phyloP scores from a whole-genome alignment of 2,797 vertebrate species.

The Mormyrops boulengeri region DNA sequence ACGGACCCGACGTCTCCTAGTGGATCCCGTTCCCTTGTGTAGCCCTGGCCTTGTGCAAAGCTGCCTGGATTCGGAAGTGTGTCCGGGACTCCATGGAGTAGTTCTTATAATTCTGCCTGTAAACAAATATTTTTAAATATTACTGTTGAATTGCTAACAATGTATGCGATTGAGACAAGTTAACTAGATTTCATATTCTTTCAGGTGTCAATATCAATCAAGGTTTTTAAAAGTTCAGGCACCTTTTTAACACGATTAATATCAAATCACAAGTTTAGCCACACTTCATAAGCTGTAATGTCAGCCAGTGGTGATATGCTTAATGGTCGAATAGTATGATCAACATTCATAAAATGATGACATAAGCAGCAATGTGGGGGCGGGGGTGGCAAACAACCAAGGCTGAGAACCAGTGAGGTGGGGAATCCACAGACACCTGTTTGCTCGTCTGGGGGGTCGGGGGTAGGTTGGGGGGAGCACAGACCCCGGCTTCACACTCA shows the following conservation, averaged over 20 bases:
- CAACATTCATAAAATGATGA: not conserved
- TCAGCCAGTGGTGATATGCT: not conserved
- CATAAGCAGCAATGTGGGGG: not conserved
- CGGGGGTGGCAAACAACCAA: not conserved
- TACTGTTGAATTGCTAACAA: not conserved
- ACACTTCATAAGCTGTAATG: not conserved
- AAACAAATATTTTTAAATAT: constrained; percentile 24
- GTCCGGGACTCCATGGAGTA: constrained; percentile 99
- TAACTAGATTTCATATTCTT: not conserved
- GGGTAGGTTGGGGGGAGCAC: not conserved
- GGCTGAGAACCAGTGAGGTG: not conserved
- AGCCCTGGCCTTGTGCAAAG: constrained; percentile 82
- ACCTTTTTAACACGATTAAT: not conserved
- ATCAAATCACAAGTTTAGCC: not conserved
- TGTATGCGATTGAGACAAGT: not conserved
- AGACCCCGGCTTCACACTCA: constrained; percentile 52
- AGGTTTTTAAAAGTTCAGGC: not conserved
- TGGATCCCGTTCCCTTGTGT: constrained; percentile 6
- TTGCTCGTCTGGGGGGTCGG: not conserved
- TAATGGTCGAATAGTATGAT: not conserved
- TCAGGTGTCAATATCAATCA: not conserved
- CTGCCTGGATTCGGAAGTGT: constrained; percentile 96
- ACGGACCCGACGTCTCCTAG: constrained; percentile 55
- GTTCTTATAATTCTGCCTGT: constrained; percentile 96
- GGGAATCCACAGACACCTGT: not conserved